phyloP scores from a whole-genome alignment of 2,888 invertebrate species.

The Brachycybe producta region DNA sequence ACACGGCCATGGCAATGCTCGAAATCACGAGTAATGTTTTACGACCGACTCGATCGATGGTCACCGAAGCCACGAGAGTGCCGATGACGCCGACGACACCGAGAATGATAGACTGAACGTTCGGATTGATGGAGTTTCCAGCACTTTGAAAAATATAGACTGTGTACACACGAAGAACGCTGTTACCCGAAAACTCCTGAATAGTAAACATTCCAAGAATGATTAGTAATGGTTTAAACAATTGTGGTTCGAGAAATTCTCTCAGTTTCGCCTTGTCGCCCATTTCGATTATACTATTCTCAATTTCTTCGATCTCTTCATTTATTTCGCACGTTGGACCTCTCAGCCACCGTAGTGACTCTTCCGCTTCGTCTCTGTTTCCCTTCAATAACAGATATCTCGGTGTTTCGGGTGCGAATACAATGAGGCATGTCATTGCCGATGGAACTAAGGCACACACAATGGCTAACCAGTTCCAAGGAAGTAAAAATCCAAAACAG shows the following conservation, averaged over 20 bases:
- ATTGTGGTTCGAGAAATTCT: slow-evolving; percentile 53
- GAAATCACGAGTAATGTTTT: slow-evolving; percentile 60
- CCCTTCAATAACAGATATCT: slow-evolving; percentile 35
- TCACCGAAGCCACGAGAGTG: slow-evolving; percentile 56
- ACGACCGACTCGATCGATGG: slow-evolving; percentile 70
- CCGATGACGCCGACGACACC: slow-evolving; percentile 66
- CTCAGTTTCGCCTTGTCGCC: slow-evolving; percentile 23
- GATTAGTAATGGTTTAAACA: slow-evolving; percentile 64
- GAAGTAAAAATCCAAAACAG: slow-evolving; percentile 57
- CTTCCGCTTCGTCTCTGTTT: slow-evolving; percentile 55
- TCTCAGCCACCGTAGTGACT: slow-evolving; percentile 67
- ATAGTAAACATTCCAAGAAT: slow-evolving; percentile 83
- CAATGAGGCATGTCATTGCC: slow-evolving; percentile 58
- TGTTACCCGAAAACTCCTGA: slow-evolving; percentile 78
- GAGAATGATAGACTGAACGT: slow-evolving; percentile 58
- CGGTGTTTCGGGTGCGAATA: slow-evolving; percentile 82
- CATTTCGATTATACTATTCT: not conserved
- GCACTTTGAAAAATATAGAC: slow-evolving; percentile 58
- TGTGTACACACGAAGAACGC: slow-evolving; percentile 69
- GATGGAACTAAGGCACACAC: slow-evolving; percentile 57
- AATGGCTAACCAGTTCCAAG: slow-evolving; percentile 69
- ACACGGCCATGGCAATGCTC: slow-evolving; percentile 54
- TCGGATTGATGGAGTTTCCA: slow-evolving; percentile 44
- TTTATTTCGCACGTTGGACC: slow-evolving; percentile 62
- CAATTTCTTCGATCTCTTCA: slow-evolving; percentile 46